phyloP scores from a whole-genome alignment of 2,113 vertebrate genomes.

The Thunnus thynnus region DNA sequence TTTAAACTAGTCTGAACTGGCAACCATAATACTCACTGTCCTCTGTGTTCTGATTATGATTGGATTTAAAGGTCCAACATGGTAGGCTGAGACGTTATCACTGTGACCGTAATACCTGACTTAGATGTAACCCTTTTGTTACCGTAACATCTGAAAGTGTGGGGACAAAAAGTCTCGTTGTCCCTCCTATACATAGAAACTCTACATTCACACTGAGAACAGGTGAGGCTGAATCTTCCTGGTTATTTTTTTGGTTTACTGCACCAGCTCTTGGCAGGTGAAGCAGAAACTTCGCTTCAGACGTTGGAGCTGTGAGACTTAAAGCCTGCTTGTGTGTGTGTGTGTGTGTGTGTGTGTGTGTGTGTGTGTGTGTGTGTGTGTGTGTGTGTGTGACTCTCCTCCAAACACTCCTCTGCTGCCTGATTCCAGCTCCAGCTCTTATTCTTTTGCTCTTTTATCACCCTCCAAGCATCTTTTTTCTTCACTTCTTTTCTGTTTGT shows the following conservation, averaged over 20 bases:
- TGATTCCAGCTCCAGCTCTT: slow-evolving; percentile 29
- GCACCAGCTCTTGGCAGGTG: slow-evolving; percentile 23
- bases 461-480: slow-evolving; percentile 39
- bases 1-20: too few relatives aligned
- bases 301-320: slow-evolving; percentile 4
- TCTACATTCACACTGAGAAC: not conserved
- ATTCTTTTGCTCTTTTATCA: slow-evolving; percentile 39
- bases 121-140: too few relatives aligned
- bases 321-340: slow-evolving; percentile 26
- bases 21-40: too few relatives aligned
- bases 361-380: not conserved
- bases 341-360: not conserved
- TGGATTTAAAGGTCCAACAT: too few relatives aligned
- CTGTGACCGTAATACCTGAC: too few relatives aligned
- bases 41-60: too few relatives aligned
- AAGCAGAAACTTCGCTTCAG: slow-evolving; percentile 29
- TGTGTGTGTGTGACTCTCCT: slow-evolving; percentile 19
- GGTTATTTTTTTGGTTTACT: slow-evolving; percentile 35
- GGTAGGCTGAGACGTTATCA: too few relatives aligned
- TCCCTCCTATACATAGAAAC: not conserved
- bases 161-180: too few relatives aligned
- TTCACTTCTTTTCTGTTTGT: slow-evolving; percentile 6
- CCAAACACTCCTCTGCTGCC: slow-evolving; percentile 28
- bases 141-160: too few relatives aligned
- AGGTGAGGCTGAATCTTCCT: slow-evolving; percentile 1